Percentiles rank a stretch among this genome's conserved stretches.
phyloP scores from a whole-genome alignment of 2,888 invertebrate species.

The Drosophila maculinotata region DNA sequence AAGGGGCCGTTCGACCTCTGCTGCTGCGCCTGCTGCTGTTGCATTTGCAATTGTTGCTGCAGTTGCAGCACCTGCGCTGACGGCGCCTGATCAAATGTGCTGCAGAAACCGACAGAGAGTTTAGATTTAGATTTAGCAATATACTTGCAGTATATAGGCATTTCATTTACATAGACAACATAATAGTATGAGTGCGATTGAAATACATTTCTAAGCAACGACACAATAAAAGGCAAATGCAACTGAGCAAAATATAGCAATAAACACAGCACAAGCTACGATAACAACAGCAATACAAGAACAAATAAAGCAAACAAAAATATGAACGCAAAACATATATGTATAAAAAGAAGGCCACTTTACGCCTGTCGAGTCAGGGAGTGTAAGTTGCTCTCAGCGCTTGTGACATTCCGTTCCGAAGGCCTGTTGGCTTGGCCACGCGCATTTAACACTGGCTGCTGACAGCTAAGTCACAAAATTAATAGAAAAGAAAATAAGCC shows the following conservation, averaged over 20 bases:
- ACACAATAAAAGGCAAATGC: conserved; percentile 36
- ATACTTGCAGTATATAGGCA: neutral
- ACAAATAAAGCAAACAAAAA: conserved; percentile 33
- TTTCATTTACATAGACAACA: conserved; percentile 15
- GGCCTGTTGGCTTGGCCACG: conserved; percentile 55
- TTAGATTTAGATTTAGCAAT: neutral
- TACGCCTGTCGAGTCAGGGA: conserved; percentile 76
- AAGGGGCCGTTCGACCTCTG: conserved; percentile 90
- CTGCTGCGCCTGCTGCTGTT: conserved; percentile 83
- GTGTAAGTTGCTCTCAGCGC: conserved; percentile 45
- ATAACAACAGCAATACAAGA: conserved; percentile 15
- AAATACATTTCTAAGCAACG: conserved; percentile 13
- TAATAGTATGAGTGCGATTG: conserved; percentile 8
- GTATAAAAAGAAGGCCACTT: conserved; percentile 61
- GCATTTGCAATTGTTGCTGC: conserved; percentile 67
- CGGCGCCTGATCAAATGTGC: conserved; percentile 83
- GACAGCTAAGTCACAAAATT: conserved; percentile 44
- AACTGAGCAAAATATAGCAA: conserved; percentile 26
- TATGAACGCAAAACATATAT: conserved; percentile 4
- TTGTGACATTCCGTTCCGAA: conserved; percentile 56
- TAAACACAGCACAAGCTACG: conserved; percentile 38
- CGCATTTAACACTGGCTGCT: conserved; percentile 54
- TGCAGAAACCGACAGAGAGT: conserved; percentile 27
- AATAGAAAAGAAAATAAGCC: conserved; percentile 43
- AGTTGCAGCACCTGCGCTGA: conserved; percentile 82